Evolutionary conservation across 1,140 invertebrate species (phyloP).

Genomic region (Capitella teleta): DNA sequence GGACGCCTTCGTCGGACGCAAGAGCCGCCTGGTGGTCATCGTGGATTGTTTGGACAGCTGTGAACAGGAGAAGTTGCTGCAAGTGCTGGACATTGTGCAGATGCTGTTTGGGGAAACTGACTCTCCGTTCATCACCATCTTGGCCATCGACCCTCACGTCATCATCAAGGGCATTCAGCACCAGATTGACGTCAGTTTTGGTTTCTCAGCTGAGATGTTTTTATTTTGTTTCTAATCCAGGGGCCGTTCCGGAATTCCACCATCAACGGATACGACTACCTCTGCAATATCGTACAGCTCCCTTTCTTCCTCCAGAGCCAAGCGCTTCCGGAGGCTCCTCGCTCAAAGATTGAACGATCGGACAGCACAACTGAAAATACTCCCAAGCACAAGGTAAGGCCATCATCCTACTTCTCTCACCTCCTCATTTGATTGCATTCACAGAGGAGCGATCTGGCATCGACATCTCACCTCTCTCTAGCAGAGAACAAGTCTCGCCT

Average conservation of each 20-base stretch:
- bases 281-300: constrained; percentile 91
- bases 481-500: no score
- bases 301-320: constrained; percentile 97
- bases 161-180: constrained; percentile 92
- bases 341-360: no score
- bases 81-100: constrained; percentile 83
- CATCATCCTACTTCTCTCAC: no score
- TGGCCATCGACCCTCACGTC: constrained; percentile 93
- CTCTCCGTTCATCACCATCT: constrained; percentile 81
- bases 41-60: constrained; percentile 96
- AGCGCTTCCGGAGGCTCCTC: no score
- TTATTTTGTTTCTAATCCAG: constrained; percentile 52
- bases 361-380: no score
- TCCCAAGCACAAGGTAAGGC: no score
- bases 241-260: constrained; percentile 39
- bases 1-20: constrained; percentile 79
- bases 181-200: no score
- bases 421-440: no score
- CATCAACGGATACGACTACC: constrained; percentile 85
- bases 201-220: no score
- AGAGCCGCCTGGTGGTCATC: constrained; percentile 84
- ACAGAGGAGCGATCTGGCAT: no score
- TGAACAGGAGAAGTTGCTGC: constrained; percentile 89
- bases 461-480: no score
- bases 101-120: constrained; percentile 82